These are phyloP conservation scores for Tympanuchus pallidicinctus DNA, from an alignment of 2,113 vertebrate genomes.

Conservation along the genomic window DNA sequence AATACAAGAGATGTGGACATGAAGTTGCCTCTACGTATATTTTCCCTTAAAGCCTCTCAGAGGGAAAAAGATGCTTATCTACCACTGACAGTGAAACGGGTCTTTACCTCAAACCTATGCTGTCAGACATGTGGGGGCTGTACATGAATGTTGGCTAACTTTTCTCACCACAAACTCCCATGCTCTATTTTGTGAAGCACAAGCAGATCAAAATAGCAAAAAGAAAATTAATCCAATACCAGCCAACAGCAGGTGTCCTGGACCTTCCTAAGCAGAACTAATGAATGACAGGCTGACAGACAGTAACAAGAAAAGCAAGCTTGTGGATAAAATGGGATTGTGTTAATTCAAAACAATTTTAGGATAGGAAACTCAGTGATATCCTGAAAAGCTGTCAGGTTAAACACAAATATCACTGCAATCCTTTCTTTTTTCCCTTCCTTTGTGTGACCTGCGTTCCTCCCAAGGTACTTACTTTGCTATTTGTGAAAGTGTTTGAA, in stretches of 20 bases:
- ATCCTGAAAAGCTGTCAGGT: conserved; percentile 23
- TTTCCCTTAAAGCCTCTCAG: background rate
- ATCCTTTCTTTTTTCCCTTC: background rate
- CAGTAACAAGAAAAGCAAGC: background rate
- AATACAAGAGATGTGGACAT: background rate
- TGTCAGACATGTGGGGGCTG: background rate
- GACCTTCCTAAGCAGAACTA: conserved; percentile 1
- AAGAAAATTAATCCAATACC: background rate
- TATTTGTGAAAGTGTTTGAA: background rate
- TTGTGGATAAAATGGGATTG: conserved; percentile 39
- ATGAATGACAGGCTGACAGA: conserved; percentile 7
- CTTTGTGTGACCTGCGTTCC: background rate
- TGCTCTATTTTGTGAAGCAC: background rate
- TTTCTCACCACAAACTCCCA: background rate
- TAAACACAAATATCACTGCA: conserved; percentile 9
- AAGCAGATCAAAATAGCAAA: background rate
- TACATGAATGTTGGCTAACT: background rate
- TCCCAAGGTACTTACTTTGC: background rate
- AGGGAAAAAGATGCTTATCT: background rate
- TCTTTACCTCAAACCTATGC: background rate
- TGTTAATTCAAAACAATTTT: conserved; percentile 40
- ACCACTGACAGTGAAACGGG: background rate
- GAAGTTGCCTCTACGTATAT: background rate
- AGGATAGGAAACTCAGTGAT: background rate
- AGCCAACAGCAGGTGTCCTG: background rate